Conservation (phyloP, 2,113 vertebrate species). For the Zootoca vivipara region DNA sequence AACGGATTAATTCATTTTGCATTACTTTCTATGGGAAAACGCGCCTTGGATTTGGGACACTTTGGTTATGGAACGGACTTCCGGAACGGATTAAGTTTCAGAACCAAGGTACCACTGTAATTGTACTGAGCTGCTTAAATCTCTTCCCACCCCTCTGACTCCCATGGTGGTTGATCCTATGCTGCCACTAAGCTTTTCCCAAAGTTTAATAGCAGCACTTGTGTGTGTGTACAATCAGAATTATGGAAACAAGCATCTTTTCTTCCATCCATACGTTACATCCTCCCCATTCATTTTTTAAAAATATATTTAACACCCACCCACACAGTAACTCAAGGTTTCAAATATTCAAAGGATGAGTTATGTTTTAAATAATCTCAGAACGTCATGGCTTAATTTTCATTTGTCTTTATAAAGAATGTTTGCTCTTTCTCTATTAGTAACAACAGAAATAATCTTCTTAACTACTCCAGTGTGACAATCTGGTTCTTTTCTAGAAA, state of each 20-base stretch:
- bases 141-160: too few species aligned
- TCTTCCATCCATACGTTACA: neutral
- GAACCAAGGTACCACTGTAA: too few species aligned
- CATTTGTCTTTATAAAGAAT: neutral
- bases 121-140: too few species aligned
- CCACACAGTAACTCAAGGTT: neutral
- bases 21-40: too few species aligned
- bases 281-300: neutral
- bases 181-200: neutral
- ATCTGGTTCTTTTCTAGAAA: neutral
- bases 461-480: neutral
- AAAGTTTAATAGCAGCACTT: slow-evolving; percentile 8
- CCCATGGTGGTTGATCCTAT: too few species aligned
- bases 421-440: neutral
- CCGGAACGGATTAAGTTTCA: too few species aligned
- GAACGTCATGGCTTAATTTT: neutral
- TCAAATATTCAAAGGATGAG: neutral
- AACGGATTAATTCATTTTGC: too few species aligned
- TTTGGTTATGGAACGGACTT: too few species aligned
- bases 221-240: neutral
- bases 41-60: too few species aligned
- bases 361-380: neutral
- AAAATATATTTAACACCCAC: neutral
- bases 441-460: neutral
- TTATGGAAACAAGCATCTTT: neutral